phyloP scores from a whole-genome alignment of 2,888 invertebrate species.

The Pycnomerus fuliginosus region DNA sequence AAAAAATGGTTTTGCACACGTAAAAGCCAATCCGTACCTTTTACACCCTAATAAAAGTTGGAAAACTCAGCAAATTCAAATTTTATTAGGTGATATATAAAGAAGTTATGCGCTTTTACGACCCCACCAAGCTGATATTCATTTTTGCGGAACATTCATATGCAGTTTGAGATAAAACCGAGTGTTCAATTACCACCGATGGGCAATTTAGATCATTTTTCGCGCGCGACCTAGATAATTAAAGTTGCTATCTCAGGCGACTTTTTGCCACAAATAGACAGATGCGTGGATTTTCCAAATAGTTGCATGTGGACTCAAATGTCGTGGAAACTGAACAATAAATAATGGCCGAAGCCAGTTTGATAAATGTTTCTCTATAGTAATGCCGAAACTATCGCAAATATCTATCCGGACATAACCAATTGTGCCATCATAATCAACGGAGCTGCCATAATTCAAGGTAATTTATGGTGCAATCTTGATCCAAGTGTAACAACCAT shows the following conservation, averaged over 20 bases:
- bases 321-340: constrained; percentile 12
- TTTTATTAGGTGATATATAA: constrained; percentile 32
- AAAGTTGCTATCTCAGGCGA: background rate
- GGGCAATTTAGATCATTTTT: constrained; percentile 8
- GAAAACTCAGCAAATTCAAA: constrained; percentile 32
- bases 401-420: constrained; percentile 23
- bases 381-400: constrained; percentile 21
- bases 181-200: constrained; percentile 13
- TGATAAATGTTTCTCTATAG: constrained; percentile 12
- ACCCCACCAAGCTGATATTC: constrained; percentile 25
- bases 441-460: no score
- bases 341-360: constrained; percentile 8
- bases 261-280: background rate
- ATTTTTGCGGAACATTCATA: constrained; percentile 27
- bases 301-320: constrained; percentile 9
- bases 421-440: constrained; percentile 39
- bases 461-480: no score
- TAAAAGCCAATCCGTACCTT: constrained; percentile 25
- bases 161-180: constrained; percentile 23
- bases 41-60: constrained; percentile 26
- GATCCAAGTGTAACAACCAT: no score
- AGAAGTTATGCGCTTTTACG: constrained; percentile 26
- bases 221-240: constrained; percentile 2
- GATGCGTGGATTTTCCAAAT: constrained; percentile 4
- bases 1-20: constrained; percentile 16